Base-by-base conservation (phyloP, 1,140 invertebrate genomes). In the Orussus abietinus region DNA sequence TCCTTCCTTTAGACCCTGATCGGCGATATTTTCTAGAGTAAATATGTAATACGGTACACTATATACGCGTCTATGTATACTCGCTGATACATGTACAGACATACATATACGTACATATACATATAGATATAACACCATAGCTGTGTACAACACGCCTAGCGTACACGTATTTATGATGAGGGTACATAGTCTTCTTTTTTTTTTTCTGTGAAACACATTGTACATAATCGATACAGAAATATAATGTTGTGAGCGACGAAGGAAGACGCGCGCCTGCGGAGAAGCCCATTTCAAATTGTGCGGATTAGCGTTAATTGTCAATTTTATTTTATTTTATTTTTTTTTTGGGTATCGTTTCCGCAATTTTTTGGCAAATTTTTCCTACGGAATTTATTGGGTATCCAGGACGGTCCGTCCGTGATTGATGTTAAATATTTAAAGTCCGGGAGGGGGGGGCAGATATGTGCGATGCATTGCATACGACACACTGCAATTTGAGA, bases 211-310 rank as follows among this genome's bases (percentile, higher is more conserved):
- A 44, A 17, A 45, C 7, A 32, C 28, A 49, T 40, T 50, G 47
- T 50, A 50, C 38, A 45, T 50, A 50, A 41, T n/a, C 13, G 18
- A 31, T 22, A 32, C 20, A 38, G 20, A 33, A 37, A 32, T 32
- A 40, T 38, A 44, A 41, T 37, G 38, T 45, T 42, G 57, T 60
- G 55, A 66, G 56, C 65, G 62, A 69, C 59, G 42, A 64, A 62
- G 45, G 47, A 57, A 49, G 49, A 48, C 25, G 45, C 31, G 45
- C 21, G 42, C 52, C 54, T 38, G 31, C 51, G 51, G 42, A 52
- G 63, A 69, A 69, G 56, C 63, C 61, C 62, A 40, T 56, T 44
- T 61, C 66, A 71, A 64, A 59, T 58, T 58, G 51, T 58, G 6
- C n/a, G 6, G 22, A 25, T 25, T n/a, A n/a, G 22, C n/a, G n/a